A percentile compares a stretch with the other conserved stretches of the same genome.
Evolutionary conservation across 2,113 vertebrate species (phyloP).

Genomic region (Aleadryas rufinucha): DNA sequence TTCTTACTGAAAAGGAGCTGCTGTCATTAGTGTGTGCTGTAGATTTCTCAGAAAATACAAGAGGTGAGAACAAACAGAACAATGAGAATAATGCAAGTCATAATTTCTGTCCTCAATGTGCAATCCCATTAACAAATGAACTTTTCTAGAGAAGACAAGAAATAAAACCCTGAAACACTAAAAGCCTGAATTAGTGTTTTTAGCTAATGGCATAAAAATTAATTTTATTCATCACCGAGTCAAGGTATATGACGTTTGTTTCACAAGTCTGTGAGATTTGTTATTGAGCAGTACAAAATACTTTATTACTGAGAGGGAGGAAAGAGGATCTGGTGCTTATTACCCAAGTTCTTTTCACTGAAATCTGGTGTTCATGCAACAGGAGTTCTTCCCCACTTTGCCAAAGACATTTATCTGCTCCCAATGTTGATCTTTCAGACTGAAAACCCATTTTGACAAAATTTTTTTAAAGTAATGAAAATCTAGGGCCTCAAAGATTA

Average conservation of each 20-base stretch:
- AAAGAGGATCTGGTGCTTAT: neutral
- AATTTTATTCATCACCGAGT: neutral
- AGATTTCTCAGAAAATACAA: slow-evolving; percentile 23
- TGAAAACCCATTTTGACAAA: neutral
- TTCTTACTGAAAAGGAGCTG: neutral
- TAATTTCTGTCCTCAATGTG: neutral
- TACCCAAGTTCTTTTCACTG: neutral
- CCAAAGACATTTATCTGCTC: neutral
- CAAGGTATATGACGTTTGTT: neutral
- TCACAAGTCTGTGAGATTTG: neutral
- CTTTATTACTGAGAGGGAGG: neutral
- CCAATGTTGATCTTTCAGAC: neutral
- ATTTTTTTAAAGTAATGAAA: neutral
- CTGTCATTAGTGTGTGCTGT: neutral
- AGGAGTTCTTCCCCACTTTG: neutral
- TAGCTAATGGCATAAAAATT: neutral
- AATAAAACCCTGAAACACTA: neutral
- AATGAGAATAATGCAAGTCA: neutral
- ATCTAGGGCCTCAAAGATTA: neutral
- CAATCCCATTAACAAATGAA: neutral
- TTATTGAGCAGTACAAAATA: neutral
- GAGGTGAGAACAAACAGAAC: neutral
- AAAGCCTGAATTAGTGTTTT: neutral
- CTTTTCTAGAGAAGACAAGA: neutral
- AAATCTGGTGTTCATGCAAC: neutral